Evolutionary conservation across 2,797 vertebrate genomes (phyloP).

Genomic region (Muraenolepis orangiensis): DNA sequence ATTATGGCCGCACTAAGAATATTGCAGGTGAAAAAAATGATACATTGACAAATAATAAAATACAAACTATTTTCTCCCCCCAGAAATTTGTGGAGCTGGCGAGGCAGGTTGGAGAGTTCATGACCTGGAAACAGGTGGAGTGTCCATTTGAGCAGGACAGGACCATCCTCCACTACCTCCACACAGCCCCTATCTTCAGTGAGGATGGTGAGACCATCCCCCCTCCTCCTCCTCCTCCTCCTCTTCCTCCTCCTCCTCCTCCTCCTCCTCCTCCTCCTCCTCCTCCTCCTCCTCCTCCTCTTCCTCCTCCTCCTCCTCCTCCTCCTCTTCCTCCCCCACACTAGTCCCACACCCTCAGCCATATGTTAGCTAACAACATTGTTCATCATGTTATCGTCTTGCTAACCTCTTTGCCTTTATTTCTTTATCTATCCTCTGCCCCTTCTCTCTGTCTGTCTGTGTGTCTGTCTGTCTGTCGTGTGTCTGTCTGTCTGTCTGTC

Average conservation of each 20-base stretch:
- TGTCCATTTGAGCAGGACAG: conserved; percentile 91
- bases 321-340: not conserved
- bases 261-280: not conserved
- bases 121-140: conserved; percentile 92
- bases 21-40: too few relatives aligned
- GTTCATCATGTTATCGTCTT: not conserved
- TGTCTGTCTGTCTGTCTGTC: not conserved
- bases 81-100: conserved; percentile 95
- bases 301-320: not conserved
- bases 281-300: not conserved
- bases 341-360: not conserved
- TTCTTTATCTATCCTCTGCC: not conserved
- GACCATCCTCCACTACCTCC: conserved; percentile 89
- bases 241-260: too few relatives aligned
- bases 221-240: not conserved
- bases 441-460: not conserved
- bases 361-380: not conserved
- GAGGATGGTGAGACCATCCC: conserved; percentile 82
- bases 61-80: not conserved
- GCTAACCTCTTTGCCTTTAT: not conserved
- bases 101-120: conserved; percentile 91
- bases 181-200: conserved; percentile 88
- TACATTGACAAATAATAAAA: not conserved
- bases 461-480: not conserved
- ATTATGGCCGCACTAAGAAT: too few relatives aligned